Conservation (phyloP, 1,140 invertebrate species). For the Trichonephila clavata region DNA sequence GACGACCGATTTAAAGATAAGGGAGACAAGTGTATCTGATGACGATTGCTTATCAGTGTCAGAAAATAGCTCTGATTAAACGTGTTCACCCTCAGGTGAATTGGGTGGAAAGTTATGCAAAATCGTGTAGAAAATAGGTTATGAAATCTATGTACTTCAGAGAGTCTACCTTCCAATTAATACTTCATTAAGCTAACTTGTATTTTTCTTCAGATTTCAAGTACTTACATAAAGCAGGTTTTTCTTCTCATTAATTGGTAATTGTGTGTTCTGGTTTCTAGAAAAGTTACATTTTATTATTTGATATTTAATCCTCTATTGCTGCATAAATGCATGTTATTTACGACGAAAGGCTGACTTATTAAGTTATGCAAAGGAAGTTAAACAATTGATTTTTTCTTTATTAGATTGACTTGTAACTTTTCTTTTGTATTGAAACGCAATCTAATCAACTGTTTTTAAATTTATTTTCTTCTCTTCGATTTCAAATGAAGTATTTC, state of each 20-base stretch:
- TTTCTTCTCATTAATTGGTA: not conserved
- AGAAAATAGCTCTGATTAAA: constrained; percentile 25
- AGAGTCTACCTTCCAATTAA: not conserved
- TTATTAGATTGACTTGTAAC: too few relatives aligned
- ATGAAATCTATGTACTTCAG: not conserved
- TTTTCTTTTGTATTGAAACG: too few relatives aligned
- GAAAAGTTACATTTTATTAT: not conserved
- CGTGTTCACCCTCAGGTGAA: not conserved
- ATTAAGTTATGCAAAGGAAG: too few relatives aligned
- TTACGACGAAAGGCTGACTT: too few relatives aligned
- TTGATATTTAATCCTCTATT: not conserved
- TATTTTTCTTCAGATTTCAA: not conserved
- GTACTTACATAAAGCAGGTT: not conserved
- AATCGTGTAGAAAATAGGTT: not conserved
- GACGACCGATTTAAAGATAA: constrained; percentile 32
- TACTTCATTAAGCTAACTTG: not conserved
- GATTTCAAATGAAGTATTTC: too few relatives aligned
- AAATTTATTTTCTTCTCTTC: too few relatives aligned
- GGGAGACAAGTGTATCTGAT: constrained; percentile 1
- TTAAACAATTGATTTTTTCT: too few relatives aligned
- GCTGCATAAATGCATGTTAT: too few relatives aligned
- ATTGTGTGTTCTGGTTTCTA: not conserved
- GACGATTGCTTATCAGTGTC: not conserved
- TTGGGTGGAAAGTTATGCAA: not conserved
- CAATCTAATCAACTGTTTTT: too few relatives aligned